phyloP scores from a whole-genome alignment of 1,140 invertebrate species.

The Amyelois transitella region DNA sequence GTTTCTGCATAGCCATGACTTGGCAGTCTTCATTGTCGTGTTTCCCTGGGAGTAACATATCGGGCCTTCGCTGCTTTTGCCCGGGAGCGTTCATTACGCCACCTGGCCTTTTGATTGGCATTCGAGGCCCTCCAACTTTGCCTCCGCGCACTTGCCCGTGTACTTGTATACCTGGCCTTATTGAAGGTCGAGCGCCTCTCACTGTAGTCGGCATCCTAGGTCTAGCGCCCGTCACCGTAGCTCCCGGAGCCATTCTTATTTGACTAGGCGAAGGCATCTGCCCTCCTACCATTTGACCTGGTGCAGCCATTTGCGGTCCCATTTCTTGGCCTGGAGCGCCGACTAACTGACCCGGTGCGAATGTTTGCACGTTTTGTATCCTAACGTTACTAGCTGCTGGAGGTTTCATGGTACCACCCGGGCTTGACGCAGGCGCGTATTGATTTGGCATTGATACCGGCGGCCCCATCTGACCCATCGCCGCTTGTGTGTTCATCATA shows the following conservation, averaged over 20 bases:
- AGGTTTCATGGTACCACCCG: constrained; percentile 44
- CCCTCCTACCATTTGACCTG: constrained; percentile 20
- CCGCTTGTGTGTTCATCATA: constrained; percentile 35
- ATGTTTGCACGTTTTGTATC: constrained; percentile 65
- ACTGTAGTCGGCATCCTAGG: constrained; percentile 40
- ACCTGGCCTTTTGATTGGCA: constrained; percentile 59
- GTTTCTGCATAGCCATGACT: constrained; percentile 81
- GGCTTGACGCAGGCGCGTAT: constrained; percentile 44
- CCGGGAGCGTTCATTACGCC: constrained; percentile 26
- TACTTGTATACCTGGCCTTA: constrained; percentile 57
- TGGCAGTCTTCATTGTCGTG: constrained; percentile 72
- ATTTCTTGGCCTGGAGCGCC: constrained; percentile 4
- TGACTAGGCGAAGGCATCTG: constrained; percentile 44
- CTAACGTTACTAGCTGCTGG: constrained; percentile 35
- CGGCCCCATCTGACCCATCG: constrained; percentile 45
- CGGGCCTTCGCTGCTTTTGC: constrained; percentile 46
- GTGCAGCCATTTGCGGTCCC: constrained; percentile 8
- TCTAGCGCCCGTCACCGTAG: constrained; percentile 33
- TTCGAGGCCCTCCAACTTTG: constrained; percentile 39
- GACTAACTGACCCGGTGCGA: constrained; percentile 41
- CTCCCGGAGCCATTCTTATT: constrained; percentile 48
- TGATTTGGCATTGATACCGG: constrained; percentile 40
- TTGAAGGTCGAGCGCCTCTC: constrained; percentile 43
- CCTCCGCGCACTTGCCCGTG: constrained; percentile 52
- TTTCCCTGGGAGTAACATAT: constrained; percentile 67